These are phyloP conservation scores for Carcharodon carcharias DNA, from an alignment of 2,797 vertebrate species.

Conservation along the genomic window DNA sequence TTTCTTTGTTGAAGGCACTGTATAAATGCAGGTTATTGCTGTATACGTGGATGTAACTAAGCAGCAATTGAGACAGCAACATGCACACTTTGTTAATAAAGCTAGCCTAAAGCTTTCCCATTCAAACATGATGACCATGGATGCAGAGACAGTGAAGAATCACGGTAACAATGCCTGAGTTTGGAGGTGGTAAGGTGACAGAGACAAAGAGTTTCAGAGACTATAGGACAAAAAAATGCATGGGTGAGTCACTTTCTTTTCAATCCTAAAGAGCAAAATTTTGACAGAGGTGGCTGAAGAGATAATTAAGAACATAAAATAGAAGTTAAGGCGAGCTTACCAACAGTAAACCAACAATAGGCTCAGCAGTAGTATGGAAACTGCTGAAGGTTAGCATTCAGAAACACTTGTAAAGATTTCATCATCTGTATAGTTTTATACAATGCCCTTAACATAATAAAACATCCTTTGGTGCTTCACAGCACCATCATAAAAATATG, in stretches of 20 bases:
- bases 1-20: neutral
- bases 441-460: neutral
- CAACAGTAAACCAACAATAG: neutral
- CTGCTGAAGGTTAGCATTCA: neutral
- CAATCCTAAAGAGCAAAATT: neutral
- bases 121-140: no score
- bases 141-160: no score
- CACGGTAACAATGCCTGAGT: no score
- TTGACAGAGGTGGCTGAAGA: neutral
- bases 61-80: neutral
- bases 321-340: neutral
- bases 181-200: neutral
- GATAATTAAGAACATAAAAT: neutral
- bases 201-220: neutral
- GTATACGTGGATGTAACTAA: neutral
- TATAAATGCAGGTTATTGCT: neutral
- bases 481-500: neutral
- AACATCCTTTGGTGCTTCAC: neutral
- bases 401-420: neutral
- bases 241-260: neutral
- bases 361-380: neutral
- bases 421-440: neutral
- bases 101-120: neutral
- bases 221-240: no score
- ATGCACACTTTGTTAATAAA: neutral